Evolutionary conservation across 1,140 invertebrate genomes (phyloP).

Genomic region (Neotoxoptera formosana): DNA sequence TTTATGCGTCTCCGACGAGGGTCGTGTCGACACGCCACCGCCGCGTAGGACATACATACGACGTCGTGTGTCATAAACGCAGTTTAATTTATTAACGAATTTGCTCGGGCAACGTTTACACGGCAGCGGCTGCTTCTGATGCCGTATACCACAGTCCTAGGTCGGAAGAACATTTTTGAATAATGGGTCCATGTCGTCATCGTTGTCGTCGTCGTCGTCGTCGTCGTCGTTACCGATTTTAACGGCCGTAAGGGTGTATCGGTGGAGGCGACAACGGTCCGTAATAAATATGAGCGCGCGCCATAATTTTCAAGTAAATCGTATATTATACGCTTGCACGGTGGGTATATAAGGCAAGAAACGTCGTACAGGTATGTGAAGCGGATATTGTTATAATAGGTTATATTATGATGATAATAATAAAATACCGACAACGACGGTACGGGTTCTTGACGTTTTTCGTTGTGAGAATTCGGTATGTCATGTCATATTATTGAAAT

Average conservation of each 20-base stretch:
- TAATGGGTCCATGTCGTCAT: background rate
- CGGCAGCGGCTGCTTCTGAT: background rate
- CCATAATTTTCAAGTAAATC: slow-evolving; percentile 12
- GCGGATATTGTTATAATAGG: no score
- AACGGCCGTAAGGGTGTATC: slow-evolving; percentile 3
- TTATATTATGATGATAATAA: no score
- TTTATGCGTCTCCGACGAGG: background rate
- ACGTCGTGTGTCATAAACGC: slow-evolving; percentile 29
- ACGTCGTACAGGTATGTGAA: no score
- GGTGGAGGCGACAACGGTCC: background rate
- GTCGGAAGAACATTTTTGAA: slow-evolving; percentile 11
- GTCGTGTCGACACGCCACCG: background rate
- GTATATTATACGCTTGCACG: background rate
- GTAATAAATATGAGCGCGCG: background rate
- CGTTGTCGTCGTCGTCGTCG: background rate
- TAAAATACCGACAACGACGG: background rate
- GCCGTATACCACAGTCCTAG: background rate
- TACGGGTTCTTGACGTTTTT: background rate
- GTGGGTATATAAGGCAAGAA: background rate
- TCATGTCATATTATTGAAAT: no score
- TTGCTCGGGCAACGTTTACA: background rate
- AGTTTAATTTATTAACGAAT: slow-evolving; percentile 32
- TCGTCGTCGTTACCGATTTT: slow-evolving; percentile 5
- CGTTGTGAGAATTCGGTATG: background rate
- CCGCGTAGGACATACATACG: background rate